Conservation (phyloP, 2,113 vertebrate genomes). For the Hemichromis elongatus region DNA sequence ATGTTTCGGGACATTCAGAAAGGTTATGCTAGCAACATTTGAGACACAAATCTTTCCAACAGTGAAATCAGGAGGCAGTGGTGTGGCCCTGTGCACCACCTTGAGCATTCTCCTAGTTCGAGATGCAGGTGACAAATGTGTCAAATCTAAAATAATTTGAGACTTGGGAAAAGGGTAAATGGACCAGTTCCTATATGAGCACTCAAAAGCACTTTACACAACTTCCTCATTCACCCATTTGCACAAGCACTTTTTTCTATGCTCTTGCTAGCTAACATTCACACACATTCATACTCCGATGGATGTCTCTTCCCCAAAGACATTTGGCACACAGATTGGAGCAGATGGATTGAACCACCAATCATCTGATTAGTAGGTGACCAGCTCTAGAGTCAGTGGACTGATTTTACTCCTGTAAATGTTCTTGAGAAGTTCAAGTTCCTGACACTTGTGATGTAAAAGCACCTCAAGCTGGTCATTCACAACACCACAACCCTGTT, state of each 20-base stretch:
- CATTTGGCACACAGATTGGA: not conserved
- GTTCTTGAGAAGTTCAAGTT: not conserved
- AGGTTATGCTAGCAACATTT: not conserved
- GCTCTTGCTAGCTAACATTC: not conserved
- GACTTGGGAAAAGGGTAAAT: not conserved
- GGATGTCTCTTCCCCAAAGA: not conserved
- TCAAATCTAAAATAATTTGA: not conserved
- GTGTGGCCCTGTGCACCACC: too few species aligned
- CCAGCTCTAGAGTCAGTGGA: not conserved
- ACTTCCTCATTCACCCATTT: not conserved
- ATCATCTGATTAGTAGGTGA: too few species aligned
- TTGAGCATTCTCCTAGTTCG: too few species aligned
- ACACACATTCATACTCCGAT: fast-evolving
- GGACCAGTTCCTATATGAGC: not conserved
- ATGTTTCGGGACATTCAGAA: not conserved
- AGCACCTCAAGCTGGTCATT: not conserved
- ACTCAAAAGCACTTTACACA: not conserved
- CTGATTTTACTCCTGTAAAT: not conserved
- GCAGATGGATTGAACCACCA: not conserved
- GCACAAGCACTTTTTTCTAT: not conserved
- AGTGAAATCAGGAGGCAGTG: too few species aligned
- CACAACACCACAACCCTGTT: not conserved
- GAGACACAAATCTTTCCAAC: too few species aligned
- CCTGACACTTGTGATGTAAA: not conserved
- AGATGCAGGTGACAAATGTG: not conserved